Conservation (phyloP, 2,888 invertebrate species). For the Dysmachus trigonus region DNA sequence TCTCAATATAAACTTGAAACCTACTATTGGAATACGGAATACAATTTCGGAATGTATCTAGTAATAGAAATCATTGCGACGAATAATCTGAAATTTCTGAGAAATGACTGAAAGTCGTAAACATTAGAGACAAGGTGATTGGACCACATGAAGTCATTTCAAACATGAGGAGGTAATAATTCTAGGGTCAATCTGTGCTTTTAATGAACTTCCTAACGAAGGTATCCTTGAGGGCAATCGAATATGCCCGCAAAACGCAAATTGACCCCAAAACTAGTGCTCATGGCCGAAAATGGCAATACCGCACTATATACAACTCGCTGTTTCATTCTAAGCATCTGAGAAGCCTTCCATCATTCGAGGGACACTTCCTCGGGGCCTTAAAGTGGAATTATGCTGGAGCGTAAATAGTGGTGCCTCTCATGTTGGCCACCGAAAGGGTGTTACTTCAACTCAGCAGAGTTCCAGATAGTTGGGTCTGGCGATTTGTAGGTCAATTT, state of each 20-base stretch:
- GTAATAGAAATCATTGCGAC: not conserved
- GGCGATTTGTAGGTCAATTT: not conserved
- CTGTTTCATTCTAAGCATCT: not conserved
- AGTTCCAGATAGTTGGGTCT: not conserved
- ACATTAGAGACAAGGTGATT: not conserved
- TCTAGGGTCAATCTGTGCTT: not conserved
- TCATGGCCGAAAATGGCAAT: not conserved
- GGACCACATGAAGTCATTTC: not conserved
- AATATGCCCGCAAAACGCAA: conserved; percentile 6
- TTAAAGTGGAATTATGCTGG: not conserved
- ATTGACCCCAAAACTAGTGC: conserved; percentile 5
- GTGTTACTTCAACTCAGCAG: not conserved
- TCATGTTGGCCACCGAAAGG: not conserved
- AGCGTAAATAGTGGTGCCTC: not conserved
- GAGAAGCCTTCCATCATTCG: conserved; percentile 5
- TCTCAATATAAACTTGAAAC: not conserved
- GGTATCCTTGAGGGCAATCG: not conserved
- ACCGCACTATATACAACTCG: not conserved
- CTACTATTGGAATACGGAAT: not conserved
- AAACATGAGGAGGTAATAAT: not conserved
- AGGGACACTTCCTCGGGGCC: not conserved
- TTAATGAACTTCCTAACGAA: conserved; percentile 1
- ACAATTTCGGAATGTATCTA: not conserved
- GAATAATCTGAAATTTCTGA: not conserved
- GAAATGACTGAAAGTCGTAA: not conserved